Evolutionary conservation across 2,113 vertebrate genomes (phyloP), one percentile per base, ranked within the genome.

Genomic region (Brachirus orientalis): DNA sequence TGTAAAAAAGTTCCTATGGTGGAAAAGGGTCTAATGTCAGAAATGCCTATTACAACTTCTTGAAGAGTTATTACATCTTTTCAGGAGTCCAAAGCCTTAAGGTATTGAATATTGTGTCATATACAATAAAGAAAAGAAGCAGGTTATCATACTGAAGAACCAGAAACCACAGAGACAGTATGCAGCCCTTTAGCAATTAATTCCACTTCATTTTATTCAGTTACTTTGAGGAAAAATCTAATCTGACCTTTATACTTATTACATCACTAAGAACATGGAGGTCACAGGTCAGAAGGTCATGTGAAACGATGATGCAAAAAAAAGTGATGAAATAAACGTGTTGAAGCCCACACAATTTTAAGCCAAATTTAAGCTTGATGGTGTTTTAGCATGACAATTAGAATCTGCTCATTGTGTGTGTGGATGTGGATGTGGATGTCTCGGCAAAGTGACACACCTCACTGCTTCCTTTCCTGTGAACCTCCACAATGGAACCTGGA

Each of bases 361-460:
- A 77, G 22, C 38, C 62, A 54, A 45, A 70, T 64, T 67, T 2
- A 77, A 63, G 70, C 52, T 7, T 33, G 1, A 52, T 50, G 58
- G 45, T 66, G 20, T 60, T 70, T 86, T 77, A 70, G 57, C 78
- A 77, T 84, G 69, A 84, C 75, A 86, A 84, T 86, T 33, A 18
- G 8, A 19, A 38, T 7, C 20, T 9, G 48, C 33, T 54, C 17
- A 14, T 69, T 74, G 66, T 82, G 75, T 52, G 70, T 52, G 44
- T n/a, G 38, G 57, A 76, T 72, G 82, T 64, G 65, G 71, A 68
- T 59, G 74, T 57, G 66, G 51, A 67, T 75, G 72, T 63, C 68
- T 52, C n/a, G n/a, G n/a, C n/a, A n/a, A n/a, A n/a, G 35, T 37
- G 80, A 79, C 62, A 87, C 76, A 87, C 83, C 74, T 81, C 85